Evolutionary conservation across 2,113 vertebrate genomes (phyloP), one percentile per base, ranked within the genome.

Genomic region (Sisor rabdophorus): DNA sequence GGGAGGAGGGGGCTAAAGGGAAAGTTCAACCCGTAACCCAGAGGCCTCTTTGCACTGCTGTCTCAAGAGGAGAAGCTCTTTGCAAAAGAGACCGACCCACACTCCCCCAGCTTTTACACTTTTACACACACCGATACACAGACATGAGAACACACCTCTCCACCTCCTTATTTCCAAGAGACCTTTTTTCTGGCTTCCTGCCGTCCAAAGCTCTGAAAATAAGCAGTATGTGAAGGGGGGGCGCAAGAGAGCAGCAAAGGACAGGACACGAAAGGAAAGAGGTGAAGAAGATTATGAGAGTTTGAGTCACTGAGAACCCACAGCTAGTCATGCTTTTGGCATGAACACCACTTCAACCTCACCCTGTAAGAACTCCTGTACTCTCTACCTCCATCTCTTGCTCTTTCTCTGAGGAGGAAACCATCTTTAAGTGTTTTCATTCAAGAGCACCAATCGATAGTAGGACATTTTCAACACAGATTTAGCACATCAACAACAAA

Each of bases 401-500:
- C 63, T 44, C 65, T 61, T 60, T 52, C 67, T 73, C 48, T 65
- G 83, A 85, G 83, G 85, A 87, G 87, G 85, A 85, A 84, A 70
- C 71, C 79, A 78, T 87, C 84, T 89, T 90, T 86, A 88, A 90
- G 87, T 87, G 86, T 87, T 85, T 87, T 90, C 84, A 87, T 88
- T 86, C 69, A 53, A 87, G 83, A 85, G 86, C 84, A 84, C 88
- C 85, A 84, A 90, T 90, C 89, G 86, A 91, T 90, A 87, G 70
- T 81, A 85, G 55, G 84, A 88, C 84, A 87, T 89, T 87, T 91
- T 90, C 90, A 88, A 90, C 87, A 86, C 81, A 87, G 87, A 87
- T 91, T 87, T 86, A 87, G 87, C 89, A 87, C 88, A 83, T 90
- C 85, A 87, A 84, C 83, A 75, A 85, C 85, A 85, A 87, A 90